These are phyloP conservation scores for Syngnathoides biaculeatus DNA, from an alignment of 2,113 vertebrate genomes.

Conservation along the genomic window DNA sequence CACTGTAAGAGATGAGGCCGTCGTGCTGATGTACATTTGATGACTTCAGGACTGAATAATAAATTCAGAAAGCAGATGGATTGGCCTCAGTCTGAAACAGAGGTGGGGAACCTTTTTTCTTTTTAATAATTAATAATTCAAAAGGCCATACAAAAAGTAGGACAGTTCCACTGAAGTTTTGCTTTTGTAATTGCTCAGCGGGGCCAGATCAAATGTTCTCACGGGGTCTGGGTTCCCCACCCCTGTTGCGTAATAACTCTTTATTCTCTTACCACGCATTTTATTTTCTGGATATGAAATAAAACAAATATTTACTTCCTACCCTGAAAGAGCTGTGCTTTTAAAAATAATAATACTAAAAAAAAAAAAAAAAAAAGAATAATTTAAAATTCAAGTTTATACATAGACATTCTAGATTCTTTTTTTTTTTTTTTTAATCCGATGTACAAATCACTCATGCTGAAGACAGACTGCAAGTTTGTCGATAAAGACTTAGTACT, in stretches of 20 bases:
- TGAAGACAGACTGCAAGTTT: constrained; percentile 70
- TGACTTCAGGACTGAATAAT: constrained; percentile 47
- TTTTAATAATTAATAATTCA: background rate
- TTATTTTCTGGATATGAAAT: constrained; percentile 64
- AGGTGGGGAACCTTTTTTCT: background rate
- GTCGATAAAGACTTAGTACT: constrained; percentile 47
- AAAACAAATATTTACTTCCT: constrained; percentile 69
- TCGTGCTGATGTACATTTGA: constrained; percentile 43
- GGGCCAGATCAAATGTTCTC: background rate
- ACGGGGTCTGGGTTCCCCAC: background rate
- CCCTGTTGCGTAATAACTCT: constrained; percentile 13
- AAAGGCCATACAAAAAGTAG: too few species aligned
- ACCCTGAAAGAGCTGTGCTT: constrained; percentile 74
- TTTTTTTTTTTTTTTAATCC: constrained; percentile 40
- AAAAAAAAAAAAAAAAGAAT: constrained; percentile 52
- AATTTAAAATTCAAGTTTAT: constrained; percentile 82
- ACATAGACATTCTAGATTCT: constrained; percentile 57
- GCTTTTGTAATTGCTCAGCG: background rate
- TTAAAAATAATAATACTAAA: constrained; percentile 49
- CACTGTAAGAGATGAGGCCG: constrained; percentile 42
- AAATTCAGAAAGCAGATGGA: constrained; percentile 67
- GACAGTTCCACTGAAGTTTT: background rate
- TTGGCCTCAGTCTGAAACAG: constrained; percentile 39
- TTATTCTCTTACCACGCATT: constrained; percentile 45
- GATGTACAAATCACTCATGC: constrained; percentile 67